Base-by-base conservation (phyloP, 2,797 vertebrate genomes). In the Orientallactaga sibirica region DNA sequence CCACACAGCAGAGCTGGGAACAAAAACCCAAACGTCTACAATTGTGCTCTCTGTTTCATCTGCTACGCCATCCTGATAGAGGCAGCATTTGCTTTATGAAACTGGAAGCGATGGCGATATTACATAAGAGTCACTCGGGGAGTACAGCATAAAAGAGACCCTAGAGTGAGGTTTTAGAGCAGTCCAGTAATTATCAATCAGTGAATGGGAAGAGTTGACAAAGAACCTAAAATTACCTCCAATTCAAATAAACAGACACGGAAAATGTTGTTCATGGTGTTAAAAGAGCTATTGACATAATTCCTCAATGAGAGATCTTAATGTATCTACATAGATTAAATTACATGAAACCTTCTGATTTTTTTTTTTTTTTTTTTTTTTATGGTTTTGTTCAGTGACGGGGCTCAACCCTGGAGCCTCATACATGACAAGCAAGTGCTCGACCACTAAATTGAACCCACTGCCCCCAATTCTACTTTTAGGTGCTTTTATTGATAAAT, bases 401-500 rank as follows among this genome's bases (percentile, higher is more conserved):
- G 8, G 19, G 33, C 74, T 22, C n/a, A 48, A 29, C 5, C 41
- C 25, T 25, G 62, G 58, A 33, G 12, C 22, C 81, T 86, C 27
- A 41, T 79, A 3, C n/a, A 25, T 79, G 64, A 27, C 71, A 48
- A 20, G 27, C 20, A 74, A 43, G 9, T 62, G 43, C 43, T 37
- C 41, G 74, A 71, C 29, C 22, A 64, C 37, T 48, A 27, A 48
- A n/a, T 66, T 27, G 10, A 1, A 37, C 8, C 5, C 20, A n/a
- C 33, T 15, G 7, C 12, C 37, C 76, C 55, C 27, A 74, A 43
- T 11, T 62, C 43, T 58, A 27, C 70, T 74, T 64, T 74, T 52
- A 33, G 93, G 4, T 52, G 9, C 75, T 85, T 88, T 92, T 33
- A 68, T 33, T 93, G 64, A 52, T 74, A 94, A 86, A 92, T 79